Base-by-base conservation (phyloP, 2,888 invertebrate species). In the Cephus pulcher region DNA sequence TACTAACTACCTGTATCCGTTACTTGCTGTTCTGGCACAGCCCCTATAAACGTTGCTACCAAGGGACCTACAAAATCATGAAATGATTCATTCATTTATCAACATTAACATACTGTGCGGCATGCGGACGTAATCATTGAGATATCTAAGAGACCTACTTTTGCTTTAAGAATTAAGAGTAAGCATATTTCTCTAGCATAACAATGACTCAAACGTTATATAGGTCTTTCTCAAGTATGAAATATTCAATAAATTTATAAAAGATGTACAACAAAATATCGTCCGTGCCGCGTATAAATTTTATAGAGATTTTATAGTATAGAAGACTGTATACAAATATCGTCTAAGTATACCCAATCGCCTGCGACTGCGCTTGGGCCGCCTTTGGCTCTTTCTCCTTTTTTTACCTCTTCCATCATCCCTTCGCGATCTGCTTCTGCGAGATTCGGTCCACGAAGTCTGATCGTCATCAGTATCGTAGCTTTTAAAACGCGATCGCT, bases 361-460 rank as follows among this genome's bases (percentile, higher is more conserved):
- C 88, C 87, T 87, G 88, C 87, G 86, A 89, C 88, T 88, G 87
- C 89, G 88, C 84, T 90, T 89, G 86, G 87, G 89, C 85, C 85
- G 86, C 88, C 88, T 86, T 88, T 87, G 86, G 81, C 82, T 85
- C 84, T 89, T 87, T 85, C 85, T 86, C 83, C 87, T 84, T 86
- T 88, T 88, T 90, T 89, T 89, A 90, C 87, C 89, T 89, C 89
- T 89, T 87, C 87, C 88, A 81, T 88, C 87, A 83, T 88, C 88
- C 78, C 90, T 86, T 85, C 86, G 84, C 75, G 85, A 82, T 83
- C 89, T 85, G 79, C 84, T 83, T 71, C 84, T 82, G 83, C 87
- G 87, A 78, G 84, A 81, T 84, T 86, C 87, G 80, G 75, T 86
- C 86, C 83, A 80, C 35, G 77, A 73, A 78, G 75, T 56, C 73